phyloP scores from a whole-genome alignment of 2,888 invertebrate species.

The Carterocephalus palaemon region DNA sequence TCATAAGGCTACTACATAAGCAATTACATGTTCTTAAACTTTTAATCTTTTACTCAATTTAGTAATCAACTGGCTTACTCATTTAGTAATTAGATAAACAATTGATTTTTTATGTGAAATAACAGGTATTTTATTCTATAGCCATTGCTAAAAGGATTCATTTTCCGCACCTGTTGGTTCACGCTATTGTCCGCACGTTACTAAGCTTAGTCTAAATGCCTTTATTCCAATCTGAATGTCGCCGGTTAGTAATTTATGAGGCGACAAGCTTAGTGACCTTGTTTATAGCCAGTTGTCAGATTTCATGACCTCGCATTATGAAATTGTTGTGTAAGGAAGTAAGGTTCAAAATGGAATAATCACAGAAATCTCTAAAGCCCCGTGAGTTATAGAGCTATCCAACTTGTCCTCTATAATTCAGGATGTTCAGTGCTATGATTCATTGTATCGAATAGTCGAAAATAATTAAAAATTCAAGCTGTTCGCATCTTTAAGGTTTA shows the following conservation, averaged over 20 bases:
- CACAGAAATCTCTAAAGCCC: not conserved
- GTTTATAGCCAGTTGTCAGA: slow-evolving; percentile 41
- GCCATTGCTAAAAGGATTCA: too few species aligned
- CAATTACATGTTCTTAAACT: too few species aligned
- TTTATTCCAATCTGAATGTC: slow-evolving; percentile 59
- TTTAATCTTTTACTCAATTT: too few species aligned
- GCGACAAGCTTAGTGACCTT: slow-evolving; percentile 46
- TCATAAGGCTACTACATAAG: too few species aligned
- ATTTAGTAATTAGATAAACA: too few species aligned
- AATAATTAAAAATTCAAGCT: slow-evolving; percentile 2
- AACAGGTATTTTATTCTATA: too few species aligned
- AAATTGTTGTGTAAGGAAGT: slow-evolving; percentile 1
- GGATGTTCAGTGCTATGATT: slow-evolving; percentile 27
- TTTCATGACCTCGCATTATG: not conserved
- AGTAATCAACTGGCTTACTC: too few species aligned
- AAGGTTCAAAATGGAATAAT: slow-evolving; percentile 4
- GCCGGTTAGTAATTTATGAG: slow-evolving; percentile 62
- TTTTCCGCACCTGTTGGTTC: too few species aligned
- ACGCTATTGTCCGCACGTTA: slow-evolving; percentile 25
- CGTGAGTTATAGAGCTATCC: slow-evolving; percentile 50
- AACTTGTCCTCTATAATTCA: slow-evolving; percentile 34
- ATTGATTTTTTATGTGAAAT: too few species aligned
- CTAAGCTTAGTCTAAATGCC: slow-evolving; percentile 49
- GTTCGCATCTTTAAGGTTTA: not conserved
- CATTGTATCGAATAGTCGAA: slow-evolving; percentile 1